Conservation (phyloP, 2,888 invertebrate genomes). For the Drosophila multiciliata region DNA sequence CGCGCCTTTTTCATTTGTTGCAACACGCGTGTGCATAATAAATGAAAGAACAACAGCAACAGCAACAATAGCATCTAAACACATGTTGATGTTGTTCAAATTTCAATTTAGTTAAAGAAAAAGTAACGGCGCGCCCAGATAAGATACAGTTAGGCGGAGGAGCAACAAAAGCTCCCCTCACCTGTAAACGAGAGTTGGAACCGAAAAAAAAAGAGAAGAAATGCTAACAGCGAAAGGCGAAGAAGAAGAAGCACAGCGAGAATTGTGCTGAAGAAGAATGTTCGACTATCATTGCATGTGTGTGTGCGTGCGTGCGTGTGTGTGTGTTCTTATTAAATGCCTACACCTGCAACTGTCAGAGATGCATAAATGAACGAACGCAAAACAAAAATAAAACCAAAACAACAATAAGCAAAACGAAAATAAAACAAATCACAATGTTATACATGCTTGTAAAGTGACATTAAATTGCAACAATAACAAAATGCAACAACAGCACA, state of each 20-base stretch:
- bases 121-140: constrained; percentile 39
- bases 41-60: constrained; percentile 12
- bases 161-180: constrained; percentile 22
- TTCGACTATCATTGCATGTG: constrained; percentile 30
- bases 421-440: constrained; percentile 50
- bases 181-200: constrained; percentile 20
- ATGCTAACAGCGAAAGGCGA: constrained; percentile 19
- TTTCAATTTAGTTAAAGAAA: constrained; percentile 43
- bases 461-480: constrained; percentile 69
- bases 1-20: constrained; percentile 46
- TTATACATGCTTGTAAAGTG: constrained; percentile 64
- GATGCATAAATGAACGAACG: constrained; percentile 51
- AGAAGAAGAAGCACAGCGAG: constrained; percentile 32
- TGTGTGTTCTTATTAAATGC: constrained; percentile 24
- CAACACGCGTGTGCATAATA: constrained; percentile 31
- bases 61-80: constrained; percentile 16
- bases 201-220: constrained; percentile 18
- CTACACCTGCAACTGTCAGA: constrained; percentile 37
- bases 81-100: constrained; percentile 45
- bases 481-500: constrained; percentile 41
- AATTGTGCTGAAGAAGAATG: constrained; percentile 49
- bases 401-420: not conserved
- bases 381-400: constrained; percentile 22
- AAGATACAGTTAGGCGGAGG: constrained; percentile 50
- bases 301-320: constrained; percentile 4